Percentiles rank a stretch among this genome's conserved stretches.
These are phyloP conservation scores for Eumerus sabulonum DNA, from an alignment of 2,888 invertebrate genomes.

Conservation along the genomic window DNA sequence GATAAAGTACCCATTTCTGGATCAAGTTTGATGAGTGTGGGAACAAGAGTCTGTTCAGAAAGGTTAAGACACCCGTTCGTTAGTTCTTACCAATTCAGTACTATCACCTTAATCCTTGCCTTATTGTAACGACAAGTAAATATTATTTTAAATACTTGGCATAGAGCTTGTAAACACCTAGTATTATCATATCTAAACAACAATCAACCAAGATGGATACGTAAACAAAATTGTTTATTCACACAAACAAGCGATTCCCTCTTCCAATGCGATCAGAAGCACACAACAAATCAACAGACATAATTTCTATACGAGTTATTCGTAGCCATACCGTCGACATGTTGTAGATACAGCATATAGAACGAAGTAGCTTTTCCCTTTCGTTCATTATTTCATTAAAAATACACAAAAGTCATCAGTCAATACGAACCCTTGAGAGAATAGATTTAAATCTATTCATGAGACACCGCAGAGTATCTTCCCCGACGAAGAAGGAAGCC, in stretches of 20 bases:
- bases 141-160: too few species aligned
- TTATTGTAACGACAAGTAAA: too few species aligned
- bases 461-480: constrained; percentile 5
- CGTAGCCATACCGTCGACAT: background rate
- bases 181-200: constrained; percentile 39
- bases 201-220: constrained; percentile 36
- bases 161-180: constrained; percentile 1
- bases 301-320: background rate
- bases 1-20: too few species aligned
- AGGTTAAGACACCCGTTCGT: too few species aligned
- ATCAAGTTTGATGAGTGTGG: too few species aligned
- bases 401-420: constrained; percentile 50
- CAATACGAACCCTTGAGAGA: constrained; percentile 38
- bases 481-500: background rate
- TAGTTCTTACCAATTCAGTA: too few species aligned
- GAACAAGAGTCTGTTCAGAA: too few species aligned
- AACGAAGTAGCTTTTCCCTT: constrained; percentile 5
- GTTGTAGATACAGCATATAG: background rate
- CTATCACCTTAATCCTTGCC: too few species aligned
- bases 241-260: constrained; percentile 42
- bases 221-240: constrained; percentile 30
- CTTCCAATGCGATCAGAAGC: constrained; percentile 48
- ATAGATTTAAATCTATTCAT: background rate
- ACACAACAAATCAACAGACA: constrained; percentile 34
- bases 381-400: constrained; percentile 59